Conservation (phyloP, 2,113 vertebrate genomes). For the Cephalopterus ornatus region DNA sequence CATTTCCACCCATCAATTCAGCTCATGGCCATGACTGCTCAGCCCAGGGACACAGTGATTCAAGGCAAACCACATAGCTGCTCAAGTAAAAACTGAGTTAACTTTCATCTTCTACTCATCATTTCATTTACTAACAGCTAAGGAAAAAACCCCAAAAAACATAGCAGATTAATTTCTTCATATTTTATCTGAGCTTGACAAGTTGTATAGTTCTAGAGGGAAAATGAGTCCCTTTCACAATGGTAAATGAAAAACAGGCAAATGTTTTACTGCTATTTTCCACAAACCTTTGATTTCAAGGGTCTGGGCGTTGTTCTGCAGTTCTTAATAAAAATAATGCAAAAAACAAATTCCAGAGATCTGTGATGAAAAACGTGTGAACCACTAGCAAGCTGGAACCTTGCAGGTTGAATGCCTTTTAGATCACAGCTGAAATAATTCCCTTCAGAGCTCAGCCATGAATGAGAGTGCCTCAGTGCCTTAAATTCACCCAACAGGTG, state of each 20-base stretch:
- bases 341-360: background rate
- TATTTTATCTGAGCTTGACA: background rate
- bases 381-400: background rate
- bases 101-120: background rate
- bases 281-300: background rate
- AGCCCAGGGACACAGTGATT: background rate
- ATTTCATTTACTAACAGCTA: background rate
- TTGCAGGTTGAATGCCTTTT: background rate
- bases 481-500: background rate
- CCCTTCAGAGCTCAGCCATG: background rate
- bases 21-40: background rate
- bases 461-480: background rate
- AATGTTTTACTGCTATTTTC: background rate
- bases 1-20: background rate
- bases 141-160: background rate
- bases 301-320: background rate
- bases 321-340: background rate
- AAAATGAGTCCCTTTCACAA: background rate
- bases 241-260: background rate
- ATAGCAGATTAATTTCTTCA: background rate
- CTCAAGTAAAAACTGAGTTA: background rate
- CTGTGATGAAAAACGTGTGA: background rate
- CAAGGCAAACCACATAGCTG: background rate
- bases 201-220: background rate
- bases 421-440: background rate